Evolutionary conservation across 2,888 invertebrate species (phyloP), one percentile per base, ranked within the genome.

Genomic region (Athalia circularis): DNA sequence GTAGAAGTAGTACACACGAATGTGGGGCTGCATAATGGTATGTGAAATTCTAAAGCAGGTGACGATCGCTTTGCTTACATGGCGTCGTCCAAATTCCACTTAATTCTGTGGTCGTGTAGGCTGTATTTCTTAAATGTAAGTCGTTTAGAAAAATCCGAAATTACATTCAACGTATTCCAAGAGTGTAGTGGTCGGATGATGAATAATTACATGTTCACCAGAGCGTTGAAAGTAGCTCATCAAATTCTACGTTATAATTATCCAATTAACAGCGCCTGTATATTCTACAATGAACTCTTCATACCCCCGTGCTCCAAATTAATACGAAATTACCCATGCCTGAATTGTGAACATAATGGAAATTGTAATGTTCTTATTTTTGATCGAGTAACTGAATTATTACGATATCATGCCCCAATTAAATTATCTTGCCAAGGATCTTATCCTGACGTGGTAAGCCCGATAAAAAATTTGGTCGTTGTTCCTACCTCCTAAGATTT

Each of bases 1-100:
- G 80, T 79, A 83, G 84, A 87, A 87, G 84, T 86, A 84, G 86
- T 81, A 83, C 86, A 85, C 85, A 82, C 83, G 83, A 84, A 84
- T 62, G 13, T 62, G 61, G 29, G 29, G 48, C 50, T 72, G 52
- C 77, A 52, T 77, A 72, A 72, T 72, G 72, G 29, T 47, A 59
- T 59, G 29, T 29, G 72, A 72, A 72, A 72, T 72, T 72, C 13
- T 47, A 8, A 47, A 61, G 9, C 57, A 72, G 48, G 47, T 59
- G 59, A 72, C 45, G 72, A 59, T 59, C 15, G 15, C 45, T 47
- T 59, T 9, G 47, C 72, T 9, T 48, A 72, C n/a, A 70, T 59
- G 29, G 13, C 13, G 47, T 72, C 52, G 11, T 15, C 15, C 43
- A 29, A 68, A 52, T 68, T 9, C 54, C 6, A 4, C 0, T 43